phyloP scores from a whole-genome alignment of 1,140 invertebrate genomes.

The Apis dorsata region DNA sequence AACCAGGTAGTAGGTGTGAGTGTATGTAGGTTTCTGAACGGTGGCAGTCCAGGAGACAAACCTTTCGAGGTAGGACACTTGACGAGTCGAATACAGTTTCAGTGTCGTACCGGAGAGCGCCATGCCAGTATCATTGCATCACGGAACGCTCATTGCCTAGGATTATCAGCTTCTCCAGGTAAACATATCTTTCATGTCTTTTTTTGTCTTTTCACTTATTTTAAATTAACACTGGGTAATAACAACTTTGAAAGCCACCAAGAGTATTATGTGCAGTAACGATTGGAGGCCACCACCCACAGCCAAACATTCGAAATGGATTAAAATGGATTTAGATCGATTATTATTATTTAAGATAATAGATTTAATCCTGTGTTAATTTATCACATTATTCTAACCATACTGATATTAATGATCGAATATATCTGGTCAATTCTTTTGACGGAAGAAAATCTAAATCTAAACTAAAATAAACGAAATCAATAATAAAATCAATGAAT shows the following conservation, averaged over 20 bases:
- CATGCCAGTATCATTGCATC: conserved; percentile 72
- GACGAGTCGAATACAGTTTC: conserved; percentile 64
- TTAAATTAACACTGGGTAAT: not conserved
- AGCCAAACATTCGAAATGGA: not conserved
- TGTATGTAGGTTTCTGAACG: conserved; percentile 74
- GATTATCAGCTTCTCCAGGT: conserved; percentile 76
- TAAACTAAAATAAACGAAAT: not conserved
- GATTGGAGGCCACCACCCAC: conserved; percentile 22
- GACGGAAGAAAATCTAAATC: not conserved
- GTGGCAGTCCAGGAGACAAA: conserved; percentile 78
- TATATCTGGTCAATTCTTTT: not conserved
- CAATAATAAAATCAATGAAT: conserved; percentile 22
- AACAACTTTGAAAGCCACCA: not conserved
- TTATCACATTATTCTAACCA: not conserved
- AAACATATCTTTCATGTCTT: conserved; percentile 27
- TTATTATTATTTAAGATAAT: not conserved
- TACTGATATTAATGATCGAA: no score
- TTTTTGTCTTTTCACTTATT: not conserved
- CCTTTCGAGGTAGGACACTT: conserved; percentile 76
- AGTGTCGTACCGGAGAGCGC: conserved; percentile 68
- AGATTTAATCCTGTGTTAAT: not conserved
- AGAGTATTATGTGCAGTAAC: not conserved
- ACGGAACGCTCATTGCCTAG: conserved; percentile 72
- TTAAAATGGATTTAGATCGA: no score
- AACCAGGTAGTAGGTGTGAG: conserved; percentile 76